Percentiles rank a stretch among this genome's conserved stretches.
Evolutionary conservation across 2,797 vertebrate species (phyloP).

Genomic region (Dallia pectoralis): DNA sequence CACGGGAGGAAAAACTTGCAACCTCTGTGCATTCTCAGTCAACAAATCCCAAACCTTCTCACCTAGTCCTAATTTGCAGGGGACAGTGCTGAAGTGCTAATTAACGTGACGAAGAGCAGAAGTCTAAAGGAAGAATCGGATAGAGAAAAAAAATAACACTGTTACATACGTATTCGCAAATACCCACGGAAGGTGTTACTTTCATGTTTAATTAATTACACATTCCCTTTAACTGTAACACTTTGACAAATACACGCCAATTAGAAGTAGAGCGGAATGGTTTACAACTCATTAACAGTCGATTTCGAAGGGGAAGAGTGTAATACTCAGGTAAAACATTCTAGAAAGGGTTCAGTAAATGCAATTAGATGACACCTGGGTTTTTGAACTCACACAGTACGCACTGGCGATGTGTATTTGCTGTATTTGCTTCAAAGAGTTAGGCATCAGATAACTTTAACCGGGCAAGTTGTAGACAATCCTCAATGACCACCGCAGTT

Average conservation of each 20-base stretch:
- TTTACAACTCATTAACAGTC: conserved; percentile 76
- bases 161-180: conserved; percentile 77
- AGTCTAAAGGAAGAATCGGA: conserved; percentile 68
- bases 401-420: neutral
- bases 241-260: conserved; percentile 73
- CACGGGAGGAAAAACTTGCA: conserved; percentile 78
- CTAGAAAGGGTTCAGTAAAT: conserved; percentile 2
- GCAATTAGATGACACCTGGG: neutral
- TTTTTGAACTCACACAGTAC: neutral
- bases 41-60: conserved; percentile 74
- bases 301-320: conserved; percentile 65
- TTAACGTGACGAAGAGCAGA: conserved; percentile 83
- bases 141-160: conserved; percentile 40
- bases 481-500: neutral
- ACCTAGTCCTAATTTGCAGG: conserved; percentile 79
- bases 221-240: conserved; percentile 73
- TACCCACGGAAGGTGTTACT: conserved; percentile 74
- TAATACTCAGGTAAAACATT: conserved; percentile 49
- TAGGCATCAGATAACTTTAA: neutral
- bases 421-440: neutral
- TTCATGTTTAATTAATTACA: conserved; percentile 83
- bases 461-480: neutral
- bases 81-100: conserved; percentile 81
- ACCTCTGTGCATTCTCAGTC: conserved; percentile 79
- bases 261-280: conserved; percentile 71